phyloP scores from a whole-genome alignment of 2,797 vertebrate genomes.

The Darevskia nairensis region DNA sequence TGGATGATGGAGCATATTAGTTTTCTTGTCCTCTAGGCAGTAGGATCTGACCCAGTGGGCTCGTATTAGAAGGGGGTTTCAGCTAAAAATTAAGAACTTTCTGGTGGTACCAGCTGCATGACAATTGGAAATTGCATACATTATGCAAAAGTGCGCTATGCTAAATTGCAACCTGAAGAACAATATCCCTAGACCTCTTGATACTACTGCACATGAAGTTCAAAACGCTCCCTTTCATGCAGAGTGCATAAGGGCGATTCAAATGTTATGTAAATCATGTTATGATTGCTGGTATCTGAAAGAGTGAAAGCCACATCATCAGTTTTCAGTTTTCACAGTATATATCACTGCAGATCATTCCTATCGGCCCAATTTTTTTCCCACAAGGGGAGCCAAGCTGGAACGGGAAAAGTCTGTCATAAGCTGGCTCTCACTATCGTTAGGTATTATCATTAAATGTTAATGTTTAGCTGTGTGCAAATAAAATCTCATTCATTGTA shows the following conservation, averaged over 20 bases:
- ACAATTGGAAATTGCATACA: neutral
- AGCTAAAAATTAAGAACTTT: no score
- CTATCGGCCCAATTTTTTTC: neutral
- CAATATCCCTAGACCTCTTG: neutral
- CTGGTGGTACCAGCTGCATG: no score
- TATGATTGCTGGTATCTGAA: neutral
- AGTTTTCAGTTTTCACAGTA: neutral
- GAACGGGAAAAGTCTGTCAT: neutral
- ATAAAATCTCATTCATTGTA: neutral
- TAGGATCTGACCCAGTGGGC: no score
- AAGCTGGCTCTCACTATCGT: neutral
- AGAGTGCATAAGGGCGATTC: neutral
- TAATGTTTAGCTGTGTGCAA: neutral
- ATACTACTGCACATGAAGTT: neutral
- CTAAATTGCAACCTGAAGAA: neutral
- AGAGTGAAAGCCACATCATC: neutral
- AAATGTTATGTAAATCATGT: neutral
- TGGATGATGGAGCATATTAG: no score
- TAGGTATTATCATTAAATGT: neutral
- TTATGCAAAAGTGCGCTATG: neutral
- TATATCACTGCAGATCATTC: neutral
- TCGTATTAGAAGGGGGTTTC: no score
- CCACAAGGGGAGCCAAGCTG: neutral
- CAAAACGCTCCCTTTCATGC: neutral
- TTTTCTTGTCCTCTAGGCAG: no score